Conservation (phyloP, 2,113 vertebrate genomes). For the Oncorhynchus clarkii region DNA sequence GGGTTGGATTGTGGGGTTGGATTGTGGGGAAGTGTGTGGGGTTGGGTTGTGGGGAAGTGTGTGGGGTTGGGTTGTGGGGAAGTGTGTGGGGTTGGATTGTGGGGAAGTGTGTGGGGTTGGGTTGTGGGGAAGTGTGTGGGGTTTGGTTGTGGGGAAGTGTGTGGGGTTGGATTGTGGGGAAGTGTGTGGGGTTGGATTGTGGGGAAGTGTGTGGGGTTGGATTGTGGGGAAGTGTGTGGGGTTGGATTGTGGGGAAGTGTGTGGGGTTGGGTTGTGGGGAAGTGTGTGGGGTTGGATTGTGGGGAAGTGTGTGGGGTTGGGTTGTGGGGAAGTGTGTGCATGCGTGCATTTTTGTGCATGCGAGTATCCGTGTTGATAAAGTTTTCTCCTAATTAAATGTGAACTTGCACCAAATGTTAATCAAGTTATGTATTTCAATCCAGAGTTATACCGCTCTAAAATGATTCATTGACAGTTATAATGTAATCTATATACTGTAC, state of each 20-base stretch:
- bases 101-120: no score
- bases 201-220: neutral
- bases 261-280: neutral
- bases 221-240: neutral
- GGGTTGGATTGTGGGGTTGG: no score
- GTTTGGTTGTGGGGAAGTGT: no score
- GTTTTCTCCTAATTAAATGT: neutral
- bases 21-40: no score
- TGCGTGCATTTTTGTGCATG: neutral
- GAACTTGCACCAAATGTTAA: neutral
- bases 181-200: no score
- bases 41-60: no score
- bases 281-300: neutral
- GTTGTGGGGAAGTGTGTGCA: no score
- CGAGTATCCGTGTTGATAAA: neutral
- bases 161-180: no score
- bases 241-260: neutral
- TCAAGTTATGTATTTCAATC: conserved; percentile 7
- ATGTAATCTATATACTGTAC: conserved; percentile 28
- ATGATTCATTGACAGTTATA: conserved; percentile 40
- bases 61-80: neutral
- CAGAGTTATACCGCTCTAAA: conserved; percentile 29
- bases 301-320: neutral
- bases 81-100: no score
- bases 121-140: no score